Base-by-base conservation (phyloP, 2,797 vertebrate species). In the Protonibea diacanthus region DNA sequence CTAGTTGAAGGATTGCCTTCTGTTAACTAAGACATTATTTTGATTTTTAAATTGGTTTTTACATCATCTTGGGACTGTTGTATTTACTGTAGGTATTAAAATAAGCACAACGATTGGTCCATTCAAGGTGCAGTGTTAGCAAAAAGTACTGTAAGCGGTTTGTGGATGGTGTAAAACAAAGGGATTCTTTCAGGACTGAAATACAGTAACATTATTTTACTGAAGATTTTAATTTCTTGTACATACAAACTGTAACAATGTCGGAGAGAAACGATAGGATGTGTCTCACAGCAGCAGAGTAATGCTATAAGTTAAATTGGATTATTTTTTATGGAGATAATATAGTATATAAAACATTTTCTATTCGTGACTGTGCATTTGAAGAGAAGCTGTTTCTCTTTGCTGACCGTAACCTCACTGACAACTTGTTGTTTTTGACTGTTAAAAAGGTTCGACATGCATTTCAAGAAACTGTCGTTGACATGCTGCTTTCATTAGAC, bases 311-410 rank as follows among this genome's bases (percentile, higher is more conserved):
- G 86, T 93, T 91, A 91, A 93, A 90, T 86, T 85, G 59, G 81
- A 81, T 94, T 93, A 93, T 92, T 92, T 92, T 92, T 94, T 93
- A 89, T 89, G 87, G 52, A 91, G 82, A 86, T 89, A 90, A 89
- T 93, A 92, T 92, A 91, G 88, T 90, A 87, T 92, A 90, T 91
- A 84, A 92, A 93, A 88, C 40, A n/a, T 91, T 91, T 93, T 93
- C 68, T 92, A 90, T 90, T 82, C 64, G 78, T 90, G 73, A 72
- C 74, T 90, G 91, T 93, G 92, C 74, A 90, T 94, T 91, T 78
- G 47, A 86, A 82, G 80, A 88, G 84, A 76, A 67, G 29, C 71
- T 45, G 76, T 52, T 63, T 87, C 79, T 87, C 75, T 75, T 71
- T 49, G 70, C 59, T 75, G 61, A 88, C 78, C 40, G 65, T 92